Percentiles rank a stretch among this genome's conserved stretches.
These are phyloP conservation scores for Hyperopisus bebe DNA, from an alignment of 2,113 vertebrate species.

Conservation along the genomic window DNA sequence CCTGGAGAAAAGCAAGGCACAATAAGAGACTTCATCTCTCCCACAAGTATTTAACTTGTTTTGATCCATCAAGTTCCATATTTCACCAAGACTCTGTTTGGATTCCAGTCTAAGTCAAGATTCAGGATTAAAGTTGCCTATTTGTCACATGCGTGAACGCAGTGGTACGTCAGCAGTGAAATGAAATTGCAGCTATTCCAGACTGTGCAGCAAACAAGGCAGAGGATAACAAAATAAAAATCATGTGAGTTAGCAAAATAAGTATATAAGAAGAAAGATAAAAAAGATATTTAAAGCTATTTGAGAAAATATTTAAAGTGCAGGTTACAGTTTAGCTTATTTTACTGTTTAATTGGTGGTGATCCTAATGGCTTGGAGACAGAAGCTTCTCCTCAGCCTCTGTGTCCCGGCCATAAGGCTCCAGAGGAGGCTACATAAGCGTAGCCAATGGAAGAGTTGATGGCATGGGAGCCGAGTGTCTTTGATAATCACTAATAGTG, in stretches of 20 bases:
- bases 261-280: neutral
- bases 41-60: neutral
- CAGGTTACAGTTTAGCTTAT: neutral
- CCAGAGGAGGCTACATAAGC: neutral
- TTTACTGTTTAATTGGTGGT: neutral
- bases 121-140: neutral
- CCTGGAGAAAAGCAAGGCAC: constrained; percentile 31
- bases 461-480: neutral
- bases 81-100: neutral
- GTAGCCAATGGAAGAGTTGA: neutral
- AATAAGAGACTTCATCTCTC: neutral
- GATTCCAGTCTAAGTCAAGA: neutral
- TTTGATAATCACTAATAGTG: neutral
- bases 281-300: neutral
- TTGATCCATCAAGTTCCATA: neutral
- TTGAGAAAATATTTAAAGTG: neutral
- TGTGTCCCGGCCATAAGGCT: neutral
- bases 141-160: too few relatives aligned
- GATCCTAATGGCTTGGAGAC: neutral
- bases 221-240: neutral
- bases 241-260: neutral
- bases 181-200: neutral
- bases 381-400: neutral
- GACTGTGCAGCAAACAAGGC: neutral
- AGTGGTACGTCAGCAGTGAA: neutral